These are phyloP conservation scores for Montipora capricornis DNA, from an alignment of 64 coral and sea anemone species.

Conservation along the genomic window DNA sequence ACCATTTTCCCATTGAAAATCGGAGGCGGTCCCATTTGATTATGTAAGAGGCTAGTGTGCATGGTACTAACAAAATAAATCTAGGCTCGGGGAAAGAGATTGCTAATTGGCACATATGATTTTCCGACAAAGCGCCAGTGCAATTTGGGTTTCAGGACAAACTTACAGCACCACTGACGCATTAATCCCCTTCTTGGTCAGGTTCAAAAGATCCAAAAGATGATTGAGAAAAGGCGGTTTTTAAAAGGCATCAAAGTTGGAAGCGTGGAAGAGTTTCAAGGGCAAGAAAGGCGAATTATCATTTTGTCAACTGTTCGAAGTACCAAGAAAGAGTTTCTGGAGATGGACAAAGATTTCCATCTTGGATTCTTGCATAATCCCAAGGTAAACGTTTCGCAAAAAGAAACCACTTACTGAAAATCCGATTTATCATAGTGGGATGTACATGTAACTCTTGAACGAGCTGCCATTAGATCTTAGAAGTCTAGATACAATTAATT, in stretches of 20 bases:
- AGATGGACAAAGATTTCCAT: constrained; percentile 70
- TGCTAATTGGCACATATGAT: no score
- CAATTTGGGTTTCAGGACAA: neutral
- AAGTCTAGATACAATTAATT: no score
- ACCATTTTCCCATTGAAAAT: no score
- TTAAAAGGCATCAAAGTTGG: constrained; percentile 78
- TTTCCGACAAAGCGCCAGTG: neutral
- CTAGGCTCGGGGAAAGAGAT: no score
- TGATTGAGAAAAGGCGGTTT: constrained; percentile 78
- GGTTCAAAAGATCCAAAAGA: constrained; percentile 94
- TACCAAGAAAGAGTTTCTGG: constrained; percentile 75
- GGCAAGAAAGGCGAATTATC: constrained; percentile 80
- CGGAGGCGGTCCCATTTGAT: no score
- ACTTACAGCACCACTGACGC: neutral
- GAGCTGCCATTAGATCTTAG: no score
- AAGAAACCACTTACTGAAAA: neutral
- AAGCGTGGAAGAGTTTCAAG: constrained; percentile 86
- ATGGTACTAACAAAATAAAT: no score
- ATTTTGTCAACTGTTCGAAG: constrained; percentile 90
- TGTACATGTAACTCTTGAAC: no score
- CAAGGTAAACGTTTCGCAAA: constrained; percentile 31
- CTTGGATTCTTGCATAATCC: constrained; percentile 93
- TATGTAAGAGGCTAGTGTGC: no score
- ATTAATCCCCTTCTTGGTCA: neutral
- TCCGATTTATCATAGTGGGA: no score